Evolutionary conservation across 2,797 vertebrate species (phyloP).

Genomic region (Ammospiza maritima): DNA sequence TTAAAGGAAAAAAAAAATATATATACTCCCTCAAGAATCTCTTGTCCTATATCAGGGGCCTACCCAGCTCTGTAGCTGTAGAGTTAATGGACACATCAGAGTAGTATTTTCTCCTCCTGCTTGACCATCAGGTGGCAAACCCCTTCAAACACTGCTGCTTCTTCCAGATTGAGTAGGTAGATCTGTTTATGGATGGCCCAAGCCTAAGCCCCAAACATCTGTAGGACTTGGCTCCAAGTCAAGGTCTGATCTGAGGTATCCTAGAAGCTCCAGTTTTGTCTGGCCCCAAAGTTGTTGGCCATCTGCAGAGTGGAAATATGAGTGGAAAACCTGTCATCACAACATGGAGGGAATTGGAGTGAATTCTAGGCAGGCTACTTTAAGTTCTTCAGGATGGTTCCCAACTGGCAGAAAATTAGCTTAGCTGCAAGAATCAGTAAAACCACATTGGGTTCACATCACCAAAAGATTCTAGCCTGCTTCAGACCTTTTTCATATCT

Average conservation of each 20-base stretch:
- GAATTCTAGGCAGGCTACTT: constrained; percentile 22
- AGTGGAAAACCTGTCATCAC: constrained; percentile 27
- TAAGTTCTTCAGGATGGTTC: neutral
- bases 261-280: constrained; percentile 43
- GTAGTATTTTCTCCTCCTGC: neutral
- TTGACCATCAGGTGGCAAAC: neutral
- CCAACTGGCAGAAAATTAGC: neutral
- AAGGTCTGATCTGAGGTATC: constrained; percentile 6
- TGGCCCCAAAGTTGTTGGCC: neutral
- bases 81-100: neutral
- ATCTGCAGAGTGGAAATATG: constrained; percentile 29
- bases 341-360: neutral
- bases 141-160: neutral
- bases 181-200: neutral
- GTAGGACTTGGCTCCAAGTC: constrained; percentile 13
- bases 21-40: neutral
- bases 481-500: neutral
- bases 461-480: neutral
- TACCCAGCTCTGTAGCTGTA: neutral
- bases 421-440: neutral
- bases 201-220: neutral
- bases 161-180: neutral
- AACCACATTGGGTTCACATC: neutral
- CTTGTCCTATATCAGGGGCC: neutral
- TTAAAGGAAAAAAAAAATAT: neutral